Conservation (phyloP, 2,888 invertebrate species). For the Apodemia zela region DNA sequence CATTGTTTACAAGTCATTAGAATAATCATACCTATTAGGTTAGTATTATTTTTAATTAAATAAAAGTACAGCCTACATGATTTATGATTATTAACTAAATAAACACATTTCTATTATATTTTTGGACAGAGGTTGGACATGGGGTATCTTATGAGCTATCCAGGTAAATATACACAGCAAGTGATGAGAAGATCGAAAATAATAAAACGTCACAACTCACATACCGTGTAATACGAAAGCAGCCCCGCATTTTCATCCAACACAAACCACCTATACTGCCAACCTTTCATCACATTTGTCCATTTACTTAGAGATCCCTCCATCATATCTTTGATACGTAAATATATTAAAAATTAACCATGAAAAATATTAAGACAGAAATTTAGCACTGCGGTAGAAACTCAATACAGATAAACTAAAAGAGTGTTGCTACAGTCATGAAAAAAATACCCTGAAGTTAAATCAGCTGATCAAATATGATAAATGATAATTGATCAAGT, state of each 20-base stretch:
- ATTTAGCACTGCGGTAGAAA: conserved; percentile 59
- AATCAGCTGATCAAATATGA: conserved; percentile 38
- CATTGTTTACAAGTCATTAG: background rate
- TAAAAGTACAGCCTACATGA: background rate
- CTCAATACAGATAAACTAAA: conserved; percentile 65
- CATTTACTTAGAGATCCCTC: conserved; percentile 97
- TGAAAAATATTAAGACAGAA: conserved; percentile 62
- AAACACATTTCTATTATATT: background rate
- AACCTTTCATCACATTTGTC: conserved; percentile 99
- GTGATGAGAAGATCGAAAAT: conserved; percentile 29
- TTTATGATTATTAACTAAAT: background rate
- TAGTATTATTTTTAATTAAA: background rate
- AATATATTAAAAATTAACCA: conserved; percentile 55
- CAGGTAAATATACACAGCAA: background rate
- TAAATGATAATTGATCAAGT: background rate
- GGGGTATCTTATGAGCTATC: background rate
- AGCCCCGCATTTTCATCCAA: conserved; percentile 97
- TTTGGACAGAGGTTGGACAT: background rate
- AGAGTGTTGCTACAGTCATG: conserved; percentile 46
- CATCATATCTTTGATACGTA: conserved; percentile 81
- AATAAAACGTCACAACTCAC: conserved; percentile 64
- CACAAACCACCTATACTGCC: conserved; percentile 99
- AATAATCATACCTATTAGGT: background rate
- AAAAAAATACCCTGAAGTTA: background rate
- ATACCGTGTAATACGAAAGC: conserved; percentile 98